Evolutionary conservation across 1,140 invertebrate species (phyloP), one percentile per base, ranked within the genome.

Genomic region (Acromyrmex charruanus): DNA sequence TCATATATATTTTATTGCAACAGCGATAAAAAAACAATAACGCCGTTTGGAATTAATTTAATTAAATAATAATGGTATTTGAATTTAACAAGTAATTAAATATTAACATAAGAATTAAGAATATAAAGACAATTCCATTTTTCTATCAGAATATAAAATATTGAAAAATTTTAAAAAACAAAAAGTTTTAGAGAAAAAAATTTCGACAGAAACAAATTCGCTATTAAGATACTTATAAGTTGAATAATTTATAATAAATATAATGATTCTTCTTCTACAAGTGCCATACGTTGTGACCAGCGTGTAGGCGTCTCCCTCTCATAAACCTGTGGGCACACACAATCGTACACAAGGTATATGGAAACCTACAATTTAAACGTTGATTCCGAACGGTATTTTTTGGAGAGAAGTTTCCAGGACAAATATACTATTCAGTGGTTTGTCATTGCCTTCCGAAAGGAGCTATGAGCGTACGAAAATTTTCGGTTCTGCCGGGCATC

Each of bases 71-170:
- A 35, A 9, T 21, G 3, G 16, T 75, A 16, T n/a, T 5, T 74
- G 6, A 75, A 58, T 75, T 58, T 58, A 72, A 72, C 14, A 7
- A 74, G n/a, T 58, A 31, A 16, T 58, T 75, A 21, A 75, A 58
- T 16, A 31, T 55, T 55, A 10, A 72, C 1, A 53, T 51, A 35
- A 31, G 53, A 2, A 53, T 53, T 28, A 21, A 31, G 53, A 2
- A 31, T 53, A 55, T 14, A 14, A 28, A n/a, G 12, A 58, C 16
- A 75, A 58, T 14, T 75, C 6, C 1, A 75, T 21, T 58, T 74
- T 59, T 39, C 51, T 35, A 7, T 58, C n/a, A 21, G n/a, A 58
- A 21, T 21, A 35, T 7, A 14, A 7, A 59, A 2, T 0, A 14
- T 7, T 39, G 0, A 39, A 35, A 55, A 31, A 77, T 77, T 35